Evolutionary conservation across 2,888 invertebrate genomes (phyloP).

Genomic region (Philereme transversata): DNA sequence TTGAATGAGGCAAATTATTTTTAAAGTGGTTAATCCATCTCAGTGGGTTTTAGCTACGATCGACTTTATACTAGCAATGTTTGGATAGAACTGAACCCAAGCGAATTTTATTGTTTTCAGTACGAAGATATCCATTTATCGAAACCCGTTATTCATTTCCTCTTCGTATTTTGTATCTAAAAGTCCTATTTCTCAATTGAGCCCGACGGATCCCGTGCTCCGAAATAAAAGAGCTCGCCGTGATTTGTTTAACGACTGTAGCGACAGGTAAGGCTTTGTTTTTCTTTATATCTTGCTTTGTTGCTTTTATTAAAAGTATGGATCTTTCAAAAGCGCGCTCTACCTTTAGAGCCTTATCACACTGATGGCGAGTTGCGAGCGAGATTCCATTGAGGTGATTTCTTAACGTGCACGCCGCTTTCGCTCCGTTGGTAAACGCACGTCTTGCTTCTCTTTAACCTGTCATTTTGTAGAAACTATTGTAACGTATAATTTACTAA

Average conservation of each 20-base stretch:
- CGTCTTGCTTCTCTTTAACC: no score
- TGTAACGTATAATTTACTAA: no score
- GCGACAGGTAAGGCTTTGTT: constrained; percentile 42
- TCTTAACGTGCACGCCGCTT: no score
- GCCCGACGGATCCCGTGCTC: constrained; percentile 47
- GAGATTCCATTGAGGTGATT: no score
- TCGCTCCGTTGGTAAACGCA: no score
- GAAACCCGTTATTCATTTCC: constrained; percentile 17
- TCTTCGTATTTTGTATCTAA: constrained; percentile 15
- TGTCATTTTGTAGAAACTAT: no score
- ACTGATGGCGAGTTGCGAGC: no score
- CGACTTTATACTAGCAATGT: no score
- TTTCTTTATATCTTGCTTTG: constrained; percentile 30
- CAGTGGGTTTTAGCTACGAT: no score
- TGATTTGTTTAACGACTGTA: constrained; percentile 57
- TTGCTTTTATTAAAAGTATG: constrained; percentile 2
- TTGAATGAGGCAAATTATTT: constrained; percentile 19
- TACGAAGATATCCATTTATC: constrained; percentile 1
- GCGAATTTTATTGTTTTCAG: no score
- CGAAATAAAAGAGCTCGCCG: constrained; percentile 46
- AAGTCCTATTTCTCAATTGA: constrained; percentile 49
- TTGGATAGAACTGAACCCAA: no score
- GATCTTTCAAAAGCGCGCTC: constrained; percentile 1
- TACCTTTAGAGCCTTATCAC: no score
- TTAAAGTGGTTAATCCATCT: background rate